Evolutionary conservation across 1,140 invertebrate species (phyloP), one percentile per base, ranked within the genome.

Genomic region (Drosophila pandora): DNA sequence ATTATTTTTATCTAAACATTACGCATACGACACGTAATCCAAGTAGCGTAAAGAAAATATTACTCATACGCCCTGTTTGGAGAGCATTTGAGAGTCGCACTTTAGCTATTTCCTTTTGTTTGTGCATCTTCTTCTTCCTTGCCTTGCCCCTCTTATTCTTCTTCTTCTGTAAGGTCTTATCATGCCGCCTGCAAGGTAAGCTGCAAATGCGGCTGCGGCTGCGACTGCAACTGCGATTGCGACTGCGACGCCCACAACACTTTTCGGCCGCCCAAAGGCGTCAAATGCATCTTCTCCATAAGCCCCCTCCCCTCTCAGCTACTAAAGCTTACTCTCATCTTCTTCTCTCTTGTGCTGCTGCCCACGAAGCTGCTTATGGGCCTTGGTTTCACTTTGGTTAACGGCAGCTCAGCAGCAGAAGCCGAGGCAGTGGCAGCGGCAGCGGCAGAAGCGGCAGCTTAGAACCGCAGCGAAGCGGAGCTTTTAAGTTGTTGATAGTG

Each of bases 141-240:
- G 13, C 7, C n/a, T 32, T 48, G 10, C 13, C 13, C 21, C 13
- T 53, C 57, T 25, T 25, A 13, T 30, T 58, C 45, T 13, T 39
- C 43, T 17, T 55, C 17, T 50, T 41, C 12, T 17, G 25, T 28
- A 30, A 12, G 21, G 59, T 75, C 60, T 74, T 74, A 74, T 74
- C 70, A 74, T 74, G 67, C 63, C 57, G 50, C 50, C 57, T 32
- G 69, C 58, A 63, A 64, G 72, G 71, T 75, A 58, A 75, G 71
- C 71, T 43, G 53, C 28, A 8, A 32, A 8, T 32, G 32, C 9
- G 32, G 9, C 32, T 32, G 32, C 8, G 32, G 9, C 30, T 32
- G 30, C 2, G 30, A 32, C 8, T 32, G 30, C 8, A 8, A 32
- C 30, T 8, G 32, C 32, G 7, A 50, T 21, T 21, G 28, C 32